A percentile compares a stretch with the other conserved stretches of the same genome.
Conservation (phyloP, 2,888 invertebrate genomes). For the Crematogaster levior region DNA sequence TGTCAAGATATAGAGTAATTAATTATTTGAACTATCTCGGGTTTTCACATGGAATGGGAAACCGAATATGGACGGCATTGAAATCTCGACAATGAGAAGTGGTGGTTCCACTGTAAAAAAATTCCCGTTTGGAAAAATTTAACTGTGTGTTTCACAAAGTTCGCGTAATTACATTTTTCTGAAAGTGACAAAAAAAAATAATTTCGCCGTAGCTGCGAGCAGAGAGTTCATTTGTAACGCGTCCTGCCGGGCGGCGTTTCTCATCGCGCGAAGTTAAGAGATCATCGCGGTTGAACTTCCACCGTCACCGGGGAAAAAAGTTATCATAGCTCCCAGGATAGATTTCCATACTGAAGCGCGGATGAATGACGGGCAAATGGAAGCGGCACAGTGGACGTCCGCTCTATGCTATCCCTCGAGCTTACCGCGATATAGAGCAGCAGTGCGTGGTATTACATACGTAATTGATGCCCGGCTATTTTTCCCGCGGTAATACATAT, state of each 20-base stretch:
- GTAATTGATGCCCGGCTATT: slow-evolving; percentile 49
- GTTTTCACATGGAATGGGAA: no score
- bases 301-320: slow-evolving; percentile 42
- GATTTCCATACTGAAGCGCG: slow-evolving; percentile 47
- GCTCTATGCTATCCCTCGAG: slow-evolving; percentile 21
- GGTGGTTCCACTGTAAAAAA: slow-evolving; percentile 1
- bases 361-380: slow-evolving; percentile 51
- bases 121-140: slow-evolving; percentile 2
- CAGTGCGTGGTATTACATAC: slow-evolving; percentile 50
- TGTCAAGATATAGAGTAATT: not conserved
- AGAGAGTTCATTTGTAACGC: slow-evolving; percentile 32
- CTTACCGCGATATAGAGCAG: slow-evolving; percentile 45
- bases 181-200: slow-evolving; percentile 16
- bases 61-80: slow-evolving; percentile 11
- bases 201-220: not conserved
- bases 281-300: slow-evolving; percentile 21
- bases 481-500: slow-evolving; percentile 33
- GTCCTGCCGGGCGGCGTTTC: not conserved
- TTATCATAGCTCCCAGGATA: slow-evolving; percentile 44
- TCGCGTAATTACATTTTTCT: slow-evolving; percentile 9
- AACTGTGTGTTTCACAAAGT: slow-evolving; percentile 3
- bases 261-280: slow-evolving; percentile 37
- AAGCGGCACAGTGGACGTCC: slow-evolving; percentile 19
- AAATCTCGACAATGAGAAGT: slow-evolving; percentile 14
- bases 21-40: slow-evolving; percentile 10